A percentile compares a stretch with the other conserved stretches of the same genome.
These are phyloP conservation scores for Nasonia giraulti DNA, from an alignment of 1,140 invertebrate species.

Conservation along the genomic window DNA sequence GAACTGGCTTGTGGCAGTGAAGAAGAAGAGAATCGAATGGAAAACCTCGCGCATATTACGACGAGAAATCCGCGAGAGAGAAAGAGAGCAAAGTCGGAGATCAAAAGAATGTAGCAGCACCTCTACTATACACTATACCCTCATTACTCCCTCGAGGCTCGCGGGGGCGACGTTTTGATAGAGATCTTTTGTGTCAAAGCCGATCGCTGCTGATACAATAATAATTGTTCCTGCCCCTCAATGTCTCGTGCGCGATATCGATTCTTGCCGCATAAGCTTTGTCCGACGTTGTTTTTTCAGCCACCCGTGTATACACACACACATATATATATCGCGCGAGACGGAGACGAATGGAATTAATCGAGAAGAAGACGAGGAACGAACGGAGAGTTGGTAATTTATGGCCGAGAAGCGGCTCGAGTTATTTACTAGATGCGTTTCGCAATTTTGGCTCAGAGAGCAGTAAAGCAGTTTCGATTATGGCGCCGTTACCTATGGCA, in stretches of 20 bases:
- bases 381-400: constrained; percentile 5
- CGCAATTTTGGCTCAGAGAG: background rate
- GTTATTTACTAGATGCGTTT: background rate
- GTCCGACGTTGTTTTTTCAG: constrained; percentile 14
- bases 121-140: background rate
- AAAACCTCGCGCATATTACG: too few species aligned
- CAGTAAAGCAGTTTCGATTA: background rate
- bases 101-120: background rate
- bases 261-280: background rate
- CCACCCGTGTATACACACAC: background rate
- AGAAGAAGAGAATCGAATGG: too few species aligned
- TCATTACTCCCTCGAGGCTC: background rate
- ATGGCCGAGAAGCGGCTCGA: background rate
- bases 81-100: background rate
- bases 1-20: too few species aligned
- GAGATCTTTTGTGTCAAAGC: background rate
- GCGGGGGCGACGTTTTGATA: background rate
- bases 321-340: background rate
- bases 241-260: background rate
- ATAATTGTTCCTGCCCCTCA: background rate
- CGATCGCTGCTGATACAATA: background rate
- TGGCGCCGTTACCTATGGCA: background rate
- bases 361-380: background rate
- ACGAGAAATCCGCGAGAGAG: too few species aligned
- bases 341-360: constrained; percentile 32